Evolutionary conservation across 2,113 vertebrate species (phyloP), one percentile per base, ranked within the genome.

Genomic region (Trematocara marginatum): DNA sequence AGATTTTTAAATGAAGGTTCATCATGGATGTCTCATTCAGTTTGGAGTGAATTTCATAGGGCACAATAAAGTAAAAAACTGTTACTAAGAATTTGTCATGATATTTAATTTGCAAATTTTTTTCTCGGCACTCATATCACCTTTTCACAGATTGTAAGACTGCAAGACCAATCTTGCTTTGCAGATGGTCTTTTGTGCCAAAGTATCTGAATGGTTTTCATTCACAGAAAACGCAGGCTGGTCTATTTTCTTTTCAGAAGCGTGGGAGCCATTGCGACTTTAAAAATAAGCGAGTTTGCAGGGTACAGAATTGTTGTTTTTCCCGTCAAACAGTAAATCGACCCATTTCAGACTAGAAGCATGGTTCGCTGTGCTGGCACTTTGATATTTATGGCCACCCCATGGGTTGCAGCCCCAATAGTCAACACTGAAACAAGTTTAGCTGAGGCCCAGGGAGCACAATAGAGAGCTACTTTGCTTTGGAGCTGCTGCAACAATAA

Each of bases 401-500:
- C 20, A 6, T 38, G 15, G 80, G 85, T 74, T 85, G 80, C 45
- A 64, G 84, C 47, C 66, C 35, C 83, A 40, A 6, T 79, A 89
- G 84, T 88, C 86, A 86, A 83, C 88, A 91, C 84, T 82, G 79
- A 89, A 74, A 80, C 74, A 74, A 87, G 86, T 88, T 89, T 78
- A 90, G 84, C 80, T 34, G 86, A 91, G 86, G 86, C 83, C 87
- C 10, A 40, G 49, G 85, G 42, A 91, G 91, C 84, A 91, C 88
- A 94, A 90, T 80, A 86, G 78, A 88, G 91, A 92, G 76, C 83
- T 86, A 74, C 86, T 91, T 91, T 90, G 90, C 86, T 90, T 69
- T 64, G 83, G 61, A 93, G 82, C 89, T 84, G 82, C 89, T 54
- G 84, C 86, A 69, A 82, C 78, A 91, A 92, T 95, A 94, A 95